These are phyloP conservation scores for Mystacornis crossleyi DNA, from an alignment of 2,113 vertebrate genomes.

Conservation along the genomic window DNA sequence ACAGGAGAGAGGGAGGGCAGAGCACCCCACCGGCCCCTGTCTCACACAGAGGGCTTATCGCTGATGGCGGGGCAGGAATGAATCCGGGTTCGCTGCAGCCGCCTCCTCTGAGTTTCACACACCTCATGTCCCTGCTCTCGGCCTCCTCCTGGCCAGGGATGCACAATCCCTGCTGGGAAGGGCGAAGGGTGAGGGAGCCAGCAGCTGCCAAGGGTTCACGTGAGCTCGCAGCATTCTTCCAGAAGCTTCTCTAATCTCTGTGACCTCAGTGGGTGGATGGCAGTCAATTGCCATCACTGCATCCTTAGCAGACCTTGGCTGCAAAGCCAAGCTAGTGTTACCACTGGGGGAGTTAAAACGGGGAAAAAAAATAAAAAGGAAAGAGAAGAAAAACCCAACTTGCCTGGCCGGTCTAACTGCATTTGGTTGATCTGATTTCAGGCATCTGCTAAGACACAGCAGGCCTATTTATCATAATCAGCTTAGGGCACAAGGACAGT, in stretches of 20 bases:
- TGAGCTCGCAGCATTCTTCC: not conserved
- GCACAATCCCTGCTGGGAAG: not conserved
- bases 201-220: not conserved
- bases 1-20: not conserved
- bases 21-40: not conserved
- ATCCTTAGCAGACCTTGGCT: not conserved
- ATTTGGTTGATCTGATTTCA: slow-evolving; percentile 67
- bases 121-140: not conserved
- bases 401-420: slow-evolving; percentile 27
- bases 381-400: not conserved
- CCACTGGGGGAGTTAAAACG: not conserved
- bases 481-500: slow-evolving; percentile 66
- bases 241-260: not conserved
- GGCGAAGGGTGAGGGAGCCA: not conserved
- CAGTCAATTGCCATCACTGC: not conserved
- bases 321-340: not conserved
- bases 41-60: not conserved
- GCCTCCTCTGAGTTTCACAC: not conserved
- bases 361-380: not conserved
- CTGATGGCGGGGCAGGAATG: not conserved
- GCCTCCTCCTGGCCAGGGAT: not conserved
- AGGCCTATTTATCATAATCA: slow-evolving; percentile 69
- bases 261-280: not conserved
- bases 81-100: not conserved
- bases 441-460: slow-evolving; percentile 47